Evolutionary conservation across 2,797 vertebrate genomes (phyloP), one percentile per base, ranked within the genome.

Genomic region (Helostoma temminkii): DNA sequence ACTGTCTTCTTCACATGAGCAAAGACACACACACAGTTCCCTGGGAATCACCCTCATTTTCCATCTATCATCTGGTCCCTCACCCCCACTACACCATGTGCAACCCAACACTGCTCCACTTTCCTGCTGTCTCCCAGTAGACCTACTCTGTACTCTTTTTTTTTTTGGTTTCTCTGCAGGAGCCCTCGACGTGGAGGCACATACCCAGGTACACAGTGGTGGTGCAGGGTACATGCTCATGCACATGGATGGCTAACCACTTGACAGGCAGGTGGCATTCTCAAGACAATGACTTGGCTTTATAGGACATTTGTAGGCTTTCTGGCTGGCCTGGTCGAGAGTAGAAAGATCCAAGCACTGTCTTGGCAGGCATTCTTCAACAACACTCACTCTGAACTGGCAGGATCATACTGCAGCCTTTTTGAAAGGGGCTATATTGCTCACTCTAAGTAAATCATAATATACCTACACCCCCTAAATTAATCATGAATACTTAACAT

Each of bases 21-120:
- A 49, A 15, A 0, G 46, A 68, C 52, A 41, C 59, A 65, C 66
- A 76, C 21, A 50, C 19, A 0, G 59, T 50, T 86, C 59, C 66
- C 63, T 69, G 66, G 74, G 85, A 87, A 70, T 83, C 77, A 66
- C 70, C 74, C 81, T 76, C 74, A 52, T 88, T 81, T 88, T 82
- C 82, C 81, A 91, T 91, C 84, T 58, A 80, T 87, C 85, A 85
- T 81, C 62, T 2, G 3, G 46, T 53, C 76, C 58, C 52, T 21
- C 16, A 30, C 36, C n/a, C 46, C 48, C 25, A 1, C 21, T 10
- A 25, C 43, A 18, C 26, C 50, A 47, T 41, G 53, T 53, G 55
- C 8, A 48, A 74, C 77, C 78, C 74, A 61, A 58, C 76, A 43
- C 66, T 81, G 84, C 71, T 85, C 88, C 67, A 88, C 77, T 87